Conservation (phyloP, 2,888 invertebrate species). For the Alsophila aescularia region DNA sequence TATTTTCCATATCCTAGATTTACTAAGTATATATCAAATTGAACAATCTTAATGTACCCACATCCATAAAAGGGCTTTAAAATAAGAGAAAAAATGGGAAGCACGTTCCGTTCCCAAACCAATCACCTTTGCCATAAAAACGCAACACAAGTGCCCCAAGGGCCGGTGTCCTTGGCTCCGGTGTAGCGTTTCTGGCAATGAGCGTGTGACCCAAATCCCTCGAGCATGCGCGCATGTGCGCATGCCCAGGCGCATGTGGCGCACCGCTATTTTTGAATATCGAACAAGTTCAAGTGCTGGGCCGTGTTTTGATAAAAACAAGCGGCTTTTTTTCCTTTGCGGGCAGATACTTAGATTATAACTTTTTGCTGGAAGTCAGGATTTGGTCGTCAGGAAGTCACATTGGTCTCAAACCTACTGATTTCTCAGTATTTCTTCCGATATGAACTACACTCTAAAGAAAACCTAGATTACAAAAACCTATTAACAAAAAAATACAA, state of each 20-base stretch:
- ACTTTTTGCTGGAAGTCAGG: background rate
- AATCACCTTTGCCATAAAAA: conserved; percentile 33
- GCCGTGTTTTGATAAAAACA: conserved; percentile 25
- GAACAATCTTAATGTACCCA: background rate
- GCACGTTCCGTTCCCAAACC: conserved; percentile 30
- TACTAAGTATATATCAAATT: background rate
- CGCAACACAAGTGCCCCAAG: conserved; percentile 35
- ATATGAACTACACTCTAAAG: no score
- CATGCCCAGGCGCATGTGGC: conserved; percentile 44
- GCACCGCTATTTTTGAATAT: conserved; percentile 70
- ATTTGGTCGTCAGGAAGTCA: background rate
- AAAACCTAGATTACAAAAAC: no score
- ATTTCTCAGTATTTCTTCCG: no score
- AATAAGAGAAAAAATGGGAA: conserved; percentile 20
- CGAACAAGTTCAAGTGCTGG: conserved; percentile 69
- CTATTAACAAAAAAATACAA: no score
- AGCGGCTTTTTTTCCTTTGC: conserved; percentile 10
- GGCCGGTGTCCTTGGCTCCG: conserved; percentile 66
- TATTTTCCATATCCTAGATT: no score
- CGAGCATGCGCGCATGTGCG: conserved; percentile 40
- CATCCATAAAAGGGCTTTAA: background rate
- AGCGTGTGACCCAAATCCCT: conserved; percentile 77
- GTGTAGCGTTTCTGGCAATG: conserved; percentile 71
- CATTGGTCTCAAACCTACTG: no score
- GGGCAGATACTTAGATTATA: conserved; percentile 3